Evolutionary conservation across 92 coral and sea anemone genomes (phyloP).

Genomic region (Anthopleura xanthogrammica): DNA sequence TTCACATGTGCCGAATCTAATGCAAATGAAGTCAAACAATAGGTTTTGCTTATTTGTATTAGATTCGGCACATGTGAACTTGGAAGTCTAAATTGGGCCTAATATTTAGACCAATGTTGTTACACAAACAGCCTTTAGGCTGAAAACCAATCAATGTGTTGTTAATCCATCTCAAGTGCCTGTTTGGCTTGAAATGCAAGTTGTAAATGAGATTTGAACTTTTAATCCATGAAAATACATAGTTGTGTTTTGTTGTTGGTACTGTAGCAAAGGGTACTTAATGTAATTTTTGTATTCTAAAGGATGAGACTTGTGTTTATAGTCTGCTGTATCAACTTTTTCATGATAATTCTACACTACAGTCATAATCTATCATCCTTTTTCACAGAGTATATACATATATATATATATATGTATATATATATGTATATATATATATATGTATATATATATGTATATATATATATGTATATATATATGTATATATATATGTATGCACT

Average conservation of each 20-base stretch:
- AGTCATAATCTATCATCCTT: conserved; percentile 9
- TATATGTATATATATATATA: no score
- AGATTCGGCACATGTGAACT: no score
- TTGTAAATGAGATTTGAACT: no score
- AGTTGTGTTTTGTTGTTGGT: not conserved
- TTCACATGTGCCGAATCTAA: no score
- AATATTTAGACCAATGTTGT: not conserved
- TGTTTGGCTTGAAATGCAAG: no score
- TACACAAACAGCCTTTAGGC: not conserved
- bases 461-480: not conserved
- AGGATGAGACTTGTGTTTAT: conserved; percentile 1
- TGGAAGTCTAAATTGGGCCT: not conserved
- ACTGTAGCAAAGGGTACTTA: not conserved
- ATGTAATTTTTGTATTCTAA: not conserved
- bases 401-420: no score
- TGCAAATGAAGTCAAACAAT: no score
- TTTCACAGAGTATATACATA: not conserved
- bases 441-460: not conserved
- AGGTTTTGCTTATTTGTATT: no score
- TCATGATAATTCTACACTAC: conserved; percentile 1
- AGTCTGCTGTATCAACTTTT: not conserved
- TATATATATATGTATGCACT: no score
- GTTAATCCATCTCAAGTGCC: no score
- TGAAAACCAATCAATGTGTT: no score
- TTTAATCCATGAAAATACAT: no score